Evolutionary conservation across 2,113 vertebrate species (phyloP), one percentile per base, ranked within the genome.

Genomic region (Eonycteris spelaea): DNA sequence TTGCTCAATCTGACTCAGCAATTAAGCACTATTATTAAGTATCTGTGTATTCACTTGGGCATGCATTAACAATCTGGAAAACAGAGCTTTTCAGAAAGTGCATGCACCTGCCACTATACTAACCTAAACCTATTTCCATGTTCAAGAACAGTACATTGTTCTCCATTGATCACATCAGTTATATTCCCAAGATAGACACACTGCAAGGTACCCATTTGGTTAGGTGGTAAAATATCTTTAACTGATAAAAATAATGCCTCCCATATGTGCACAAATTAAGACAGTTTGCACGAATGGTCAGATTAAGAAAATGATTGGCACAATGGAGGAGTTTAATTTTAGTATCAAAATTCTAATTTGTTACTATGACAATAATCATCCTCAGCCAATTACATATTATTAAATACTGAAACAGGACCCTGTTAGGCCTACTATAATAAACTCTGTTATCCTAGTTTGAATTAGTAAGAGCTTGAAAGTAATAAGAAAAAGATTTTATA

Each of bases 21-120:
- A 98, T 98, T 98, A 98, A 97, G 82, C 83, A 96, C 87, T 86
- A 98, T 97, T 98, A 98, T 97, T 98, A 98, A 97, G 93, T 97
- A 96, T 75, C 61, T n/a, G 94, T 95, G 63, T 96, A 97, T 94
- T 96, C 96, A 71, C 73, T 94, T 96, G 93, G 90, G 65, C 97
- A 97, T 96, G 96, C 94, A 98, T 91, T 97, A 98, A 96, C 90
- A 97, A 97, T 84, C 79, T 73, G 86, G 90, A 95, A 98, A 96
- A 97, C 0, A 95, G 88, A 96, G 95, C 78, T 92, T 98, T 96
- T 92, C 79, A 97, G 93, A 98, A 97, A 98, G 98, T 70, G 93
- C 38, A 96, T 86, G 87, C 86, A 97, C 71, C 88, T 97, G 94
- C 94, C 94, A 98, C 93, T 96, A 77, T 85, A 94, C 15, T 97